Base-by-base conservation (phyloP, 2,113 vertebrate species). In the Smithornis capensis region DNA sequence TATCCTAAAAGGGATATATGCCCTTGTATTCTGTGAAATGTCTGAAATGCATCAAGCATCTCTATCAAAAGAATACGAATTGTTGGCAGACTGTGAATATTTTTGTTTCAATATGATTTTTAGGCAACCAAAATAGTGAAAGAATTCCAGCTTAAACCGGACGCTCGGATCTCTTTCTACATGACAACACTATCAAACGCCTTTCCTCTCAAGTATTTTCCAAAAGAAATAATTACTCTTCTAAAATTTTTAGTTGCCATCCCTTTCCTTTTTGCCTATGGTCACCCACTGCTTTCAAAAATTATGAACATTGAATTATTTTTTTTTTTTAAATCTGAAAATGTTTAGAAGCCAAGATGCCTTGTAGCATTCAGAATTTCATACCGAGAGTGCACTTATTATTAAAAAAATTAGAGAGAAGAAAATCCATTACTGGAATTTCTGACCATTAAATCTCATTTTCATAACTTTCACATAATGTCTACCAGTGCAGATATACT, bases 1-100 rank as follows among this genome's bases (percentile, higher is more conserved):
- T 94, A 89, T 60, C 92, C 42, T 87, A 68, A 92, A 94, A 94
- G 60, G 35, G 45, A 94, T 94, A 79, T 78, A 83, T 92, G 59
- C 42, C 16, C 27, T 75, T 75, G 11, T 79, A 64, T 37, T 92
- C 59, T 86, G 42, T 63, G 75, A 88, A 87, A 82, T 69, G 57
- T 10, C 74, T 83, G 69, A 91, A 87, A 95, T 45, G 12, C 23
- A 69, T 84, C 35, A 49, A 62, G 6, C 14, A n/a, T 83, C 29
- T 64, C 56, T 64, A 81, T 53, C 47, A 73, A 64, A 91, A 95
- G 13, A 64, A 60, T 47, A 57, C 18, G 22, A 55, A 14, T 42
- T 55, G 10, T 42, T 86, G 69, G 28, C n/a, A 82, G 40, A 57
- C 6, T n/a, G 37, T 35, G 10, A 75, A 60, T 84, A 59, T 8